Evolutionary conservation across 2,888 invertebrate genomes (phyloP).

Genomic region (Cephalotes varians): DNA sequence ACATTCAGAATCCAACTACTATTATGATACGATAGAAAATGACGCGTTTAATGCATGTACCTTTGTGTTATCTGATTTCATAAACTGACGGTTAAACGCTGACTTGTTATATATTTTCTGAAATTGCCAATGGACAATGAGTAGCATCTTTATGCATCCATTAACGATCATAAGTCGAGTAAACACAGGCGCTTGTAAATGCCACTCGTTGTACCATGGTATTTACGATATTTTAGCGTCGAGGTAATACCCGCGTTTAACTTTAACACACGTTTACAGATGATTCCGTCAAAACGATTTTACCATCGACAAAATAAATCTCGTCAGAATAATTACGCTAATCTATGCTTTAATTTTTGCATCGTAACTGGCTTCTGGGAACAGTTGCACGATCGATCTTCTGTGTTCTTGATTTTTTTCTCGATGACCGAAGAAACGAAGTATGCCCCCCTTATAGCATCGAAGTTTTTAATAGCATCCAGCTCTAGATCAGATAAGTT

Average conservation of each 20-base stretch:
- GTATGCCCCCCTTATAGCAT: slow-evolving; percentile 21
- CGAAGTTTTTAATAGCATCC: slow-evolving; percentile 40
- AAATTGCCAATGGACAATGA: slow-evolving; percentile 46
- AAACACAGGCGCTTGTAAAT: slow-evolving; percentile 48
- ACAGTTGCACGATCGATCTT: slow-evolving; percentile 1
- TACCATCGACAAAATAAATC: slow-evolving; percentile 13
- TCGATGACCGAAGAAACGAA: slow-evolving; percentile 24
- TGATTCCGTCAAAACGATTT: slow-evolving; percentile 1
- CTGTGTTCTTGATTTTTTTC: neutral
- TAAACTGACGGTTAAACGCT: slow-evolving; percentile 34
- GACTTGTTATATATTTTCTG: slow-evolving; percentile 39
- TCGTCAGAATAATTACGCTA: neutral
- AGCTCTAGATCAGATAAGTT: slow-evolving; percentile 50
- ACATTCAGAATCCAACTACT: slow-evolving; percentile 14
- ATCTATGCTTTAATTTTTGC: slow-evolving; percentile 4
- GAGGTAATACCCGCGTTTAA: slow-evolving; percentile 32
- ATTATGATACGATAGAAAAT: slow-evolving; percentile 36
- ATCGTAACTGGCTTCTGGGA: neutral
- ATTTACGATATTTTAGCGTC: slow-evolving; percentile 36
- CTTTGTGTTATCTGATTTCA: slow-evolving; percentile 42
- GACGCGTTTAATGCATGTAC: slow-evolving; percentile 39
- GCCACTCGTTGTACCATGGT: slow-evolving; percentile 14
- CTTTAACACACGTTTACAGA: slow-evolving; percentile 8
- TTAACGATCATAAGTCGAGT: slow-evolving; percentile 39
- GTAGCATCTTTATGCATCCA: slow-evolving; percentile 44